These are phyloP conservation scores for Sebastes vulpes DNA, from an alignment of 2,797 vertebrate genomes.

Conservation along the genomic window DNA sequence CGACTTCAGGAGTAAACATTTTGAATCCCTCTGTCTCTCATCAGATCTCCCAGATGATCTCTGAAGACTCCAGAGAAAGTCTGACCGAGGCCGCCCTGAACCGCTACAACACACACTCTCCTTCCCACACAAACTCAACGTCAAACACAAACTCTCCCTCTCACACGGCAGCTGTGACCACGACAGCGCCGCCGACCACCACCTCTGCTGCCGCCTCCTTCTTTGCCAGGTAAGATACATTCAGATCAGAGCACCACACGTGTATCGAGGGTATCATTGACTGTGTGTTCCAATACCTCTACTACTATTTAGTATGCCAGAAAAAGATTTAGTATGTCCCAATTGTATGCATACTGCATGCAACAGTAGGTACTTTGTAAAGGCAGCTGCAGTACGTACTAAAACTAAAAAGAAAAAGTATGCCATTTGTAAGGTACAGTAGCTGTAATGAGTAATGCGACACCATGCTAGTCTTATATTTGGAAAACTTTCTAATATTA, in stretches of 20 bases:
- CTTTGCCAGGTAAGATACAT: conserved; percentile 94
- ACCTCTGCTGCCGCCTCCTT: conserved; percentile 95
- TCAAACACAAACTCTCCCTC: conserved; percentile 77
- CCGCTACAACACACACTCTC: conserved; percentile 92
- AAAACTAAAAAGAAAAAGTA: too few species aligned
- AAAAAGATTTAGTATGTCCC: too few species aligned
- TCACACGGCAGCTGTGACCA: conserved; percentile 83
- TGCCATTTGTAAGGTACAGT: too few species aligned
- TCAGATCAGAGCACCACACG: not conserved
- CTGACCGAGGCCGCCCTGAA: conserved; percentile 91
- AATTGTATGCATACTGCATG: too few species aligned
- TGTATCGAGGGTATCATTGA: not conserved
- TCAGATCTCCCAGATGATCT: conserved; percentile 94
- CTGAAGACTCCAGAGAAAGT: conserved; percentile 90
- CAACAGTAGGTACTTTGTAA: accelerated
- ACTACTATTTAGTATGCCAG: too few species aligned
- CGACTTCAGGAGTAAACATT: not conserved
- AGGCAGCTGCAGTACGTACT: too few species aligned
- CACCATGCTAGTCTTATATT: not conserved
- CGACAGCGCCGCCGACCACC: conserved; percentile 83
- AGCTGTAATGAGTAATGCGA: too few species aligned
- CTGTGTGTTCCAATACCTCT: accelerated
- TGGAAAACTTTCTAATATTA: not conserved
- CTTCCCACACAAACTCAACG: conserved; percentile 66
- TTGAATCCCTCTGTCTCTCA: conserved; percentile 24